Evolutionary conservation across 2,113 vertebrate genomes (phyloP).

Genomic region (Pseudorhombus dupliciocellatus): DNA sequence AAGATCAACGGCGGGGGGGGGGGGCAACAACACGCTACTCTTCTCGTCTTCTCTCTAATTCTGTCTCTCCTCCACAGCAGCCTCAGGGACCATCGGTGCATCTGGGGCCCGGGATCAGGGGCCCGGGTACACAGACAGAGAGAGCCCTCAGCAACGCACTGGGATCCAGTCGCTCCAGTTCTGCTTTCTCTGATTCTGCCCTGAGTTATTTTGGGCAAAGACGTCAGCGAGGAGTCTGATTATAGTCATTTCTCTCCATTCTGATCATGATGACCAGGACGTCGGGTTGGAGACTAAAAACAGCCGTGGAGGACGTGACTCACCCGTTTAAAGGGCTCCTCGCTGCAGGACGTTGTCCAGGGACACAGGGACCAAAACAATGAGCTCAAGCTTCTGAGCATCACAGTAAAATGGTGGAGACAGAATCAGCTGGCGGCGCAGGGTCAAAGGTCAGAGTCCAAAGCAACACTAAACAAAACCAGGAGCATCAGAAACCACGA

Average conservation of each 20-base stretch:
- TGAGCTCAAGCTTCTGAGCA: no score
- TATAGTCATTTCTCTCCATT: neutral
- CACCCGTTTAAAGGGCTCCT: neutral
- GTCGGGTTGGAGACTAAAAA: neutral
- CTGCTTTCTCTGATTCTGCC: neutral
- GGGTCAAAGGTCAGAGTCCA: no score
- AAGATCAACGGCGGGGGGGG: no score
- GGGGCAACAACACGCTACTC: neutral
- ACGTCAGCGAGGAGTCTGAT: neutral
- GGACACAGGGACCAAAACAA: no score
- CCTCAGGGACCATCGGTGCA: constrained; percentile 14
- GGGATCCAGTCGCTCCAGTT: no score
- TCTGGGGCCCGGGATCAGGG: constrained; percentile 27
- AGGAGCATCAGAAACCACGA: no score
- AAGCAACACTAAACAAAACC: no score
- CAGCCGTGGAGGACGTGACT: neutral
- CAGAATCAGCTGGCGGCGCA: no score
- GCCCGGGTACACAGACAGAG: neutral
- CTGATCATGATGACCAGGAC: neutral
- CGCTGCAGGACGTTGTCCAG: neutral
- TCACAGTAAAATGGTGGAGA: no score
- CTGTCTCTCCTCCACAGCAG: neutral
- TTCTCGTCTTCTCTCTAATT: neutral
- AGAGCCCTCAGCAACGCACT: constrained; percentile 3
- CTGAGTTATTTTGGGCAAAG: no score